Base-by-base conservation (phyloP, 2,888 invertebrate species). In the Acanthosepion esculentum region DNA sequence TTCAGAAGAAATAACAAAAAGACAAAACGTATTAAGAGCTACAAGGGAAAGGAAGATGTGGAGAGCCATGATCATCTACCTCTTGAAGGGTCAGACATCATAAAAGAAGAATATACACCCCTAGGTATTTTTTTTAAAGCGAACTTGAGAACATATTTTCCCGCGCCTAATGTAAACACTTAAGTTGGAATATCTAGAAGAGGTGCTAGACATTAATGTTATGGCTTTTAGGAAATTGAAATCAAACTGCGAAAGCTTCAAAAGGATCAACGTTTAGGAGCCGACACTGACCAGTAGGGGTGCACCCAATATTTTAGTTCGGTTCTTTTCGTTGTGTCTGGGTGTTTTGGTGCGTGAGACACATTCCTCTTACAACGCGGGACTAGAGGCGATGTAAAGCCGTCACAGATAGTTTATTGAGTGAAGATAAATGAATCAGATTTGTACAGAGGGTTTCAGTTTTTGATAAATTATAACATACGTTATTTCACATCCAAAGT, bases 321-420 rank as follows among this genome's bases (percentile, higher is more conserved):
- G 18, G 78, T 78, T 78, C 64, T n/a, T 78, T 78, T 12, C 15
- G n/a, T 78, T n/a, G 15, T n/a, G 78, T 78, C 78, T 78, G 78
- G 78, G 78, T 78, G n/a, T 78, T 33, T 78, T 78, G n/a, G 78
- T 78, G 78, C 78, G 78, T 78, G 78, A 78, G 78, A 78, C 78
- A 33, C n/a, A 78, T 78, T 78, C 15, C 78, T 78, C n/a, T n/a
- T 15, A 8, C n/a, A 78, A n/a, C 78, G 78, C 33, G 78, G 78
- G 78, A 78, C 78, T n/a, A 78, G 33, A 5, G n/a, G n/a, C 78
- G 78, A 78, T 78, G 23, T 78, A 33, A 78, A 33, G 78, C 18
- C 78, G 78, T 78, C 78, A 78, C 15, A 78, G 78, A 78, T n/a
- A 78, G n/a, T 78, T 78, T 78, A 78, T 78, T 78, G 78, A 78